phyloP scores from a whole-genome alignment of 2,797 vertebrate species.

The Myioborus melanocephalus region DNA sequence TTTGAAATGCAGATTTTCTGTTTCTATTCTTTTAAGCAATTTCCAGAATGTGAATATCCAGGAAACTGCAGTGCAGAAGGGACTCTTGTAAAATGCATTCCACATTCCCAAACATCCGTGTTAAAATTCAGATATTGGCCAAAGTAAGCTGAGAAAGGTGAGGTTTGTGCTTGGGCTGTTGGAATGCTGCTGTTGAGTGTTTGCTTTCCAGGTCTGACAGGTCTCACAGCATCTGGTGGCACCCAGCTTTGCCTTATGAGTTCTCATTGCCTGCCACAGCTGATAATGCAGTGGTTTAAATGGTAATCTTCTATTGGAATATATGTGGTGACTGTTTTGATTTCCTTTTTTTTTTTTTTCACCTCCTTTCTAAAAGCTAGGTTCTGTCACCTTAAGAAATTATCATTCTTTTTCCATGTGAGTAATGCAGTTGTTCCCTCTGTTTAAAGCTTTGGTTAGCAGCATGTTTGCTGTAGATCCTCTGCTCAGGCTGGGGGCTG shows the following conservation, averaged over 20 bases:
- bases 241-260: neutral
- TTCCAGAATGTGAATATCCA: conserved; percentile 21
- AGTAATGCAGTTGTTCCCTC: neutral
- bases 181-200: neutral
- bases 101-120: neutral
- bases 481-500: neutral
- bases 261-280: neutral
- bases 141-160: neutral
- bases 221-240: neutral
- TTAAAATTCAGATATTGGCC: neutral
- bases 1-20: conserved; percentile 21
- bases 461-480: neutral
- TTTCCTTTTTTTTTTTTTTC: neutral
- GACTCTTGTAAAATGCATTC: conserved; percentile 14
- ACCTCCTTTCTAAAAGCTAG: neutral
- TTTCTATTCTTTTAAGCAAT: conserved; percentile 4
- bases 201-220: neutral
- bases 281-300: neutral
- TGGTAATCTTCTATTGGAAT: neutral
- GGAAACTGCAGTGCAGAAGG: conserved; percentile 5
- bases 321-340: neutral
- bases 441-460: neutral
- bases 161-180: neutral
- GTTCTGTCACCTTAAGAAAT: neutral
- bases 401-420: neutral